Conservation (phyloP, 2,888 invertebrate genomes). For the Drosophila kambysellisi region DNA sequence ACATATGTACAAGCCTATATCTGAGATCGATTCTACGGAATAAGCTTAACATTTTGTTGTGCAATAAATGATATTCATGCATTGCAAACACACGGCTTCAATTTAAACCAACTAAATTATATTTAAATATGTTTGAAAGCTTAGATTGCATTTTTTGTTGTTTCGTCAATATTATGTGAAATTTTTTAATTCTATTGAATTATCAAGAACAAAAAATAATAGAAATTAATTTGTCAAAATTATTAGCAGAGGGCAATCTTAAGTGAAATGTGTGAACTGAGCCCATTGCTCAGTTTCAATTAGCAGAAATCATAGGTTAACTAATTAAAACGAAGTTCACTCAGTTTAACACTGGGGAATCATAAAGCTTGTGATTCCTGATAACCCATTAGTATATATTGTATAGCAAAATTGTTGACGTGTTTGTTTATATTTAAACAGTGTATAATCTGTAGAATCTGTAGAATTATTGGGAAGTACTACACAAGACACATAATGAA, state of each 20-base stretch:
- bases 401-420: neutral
- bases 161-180: neutral
- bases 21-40: neutral
- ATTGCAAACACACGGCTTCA: too few relatives aligned
- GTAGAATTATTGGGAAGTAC: slow-evolving; percentile 8
- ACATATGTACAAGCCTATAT: too few relatives aligned
- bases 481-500: slow-evolving; percentile 8
- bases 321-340: neutral
- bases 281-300: neutral
- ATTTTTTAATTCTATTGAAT: neutral
- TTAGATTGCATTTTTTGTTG: neutral
- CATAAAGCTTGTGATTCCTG: neutral
- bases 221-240: neutral
- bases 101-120: too few relatives aligned
- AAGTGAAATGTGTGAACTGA: neutral
- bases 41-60: neutral
- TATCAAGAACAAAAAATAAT: neutral
- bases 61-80: neutral
- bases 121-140: neutral
- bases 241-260: neutral
- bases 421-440: slow-evolving; percentile 10
- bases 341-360: neutral
- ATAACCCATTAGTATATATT: neutral
- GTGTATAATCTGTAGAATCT: slow-evolving; percentile 2
- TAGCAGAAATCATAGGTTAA: neutral